phyloP scores from a whole-genome alignment of 2,888 invertebrate genomes.

The Gastracanthus pulcherrimus region DNA sequence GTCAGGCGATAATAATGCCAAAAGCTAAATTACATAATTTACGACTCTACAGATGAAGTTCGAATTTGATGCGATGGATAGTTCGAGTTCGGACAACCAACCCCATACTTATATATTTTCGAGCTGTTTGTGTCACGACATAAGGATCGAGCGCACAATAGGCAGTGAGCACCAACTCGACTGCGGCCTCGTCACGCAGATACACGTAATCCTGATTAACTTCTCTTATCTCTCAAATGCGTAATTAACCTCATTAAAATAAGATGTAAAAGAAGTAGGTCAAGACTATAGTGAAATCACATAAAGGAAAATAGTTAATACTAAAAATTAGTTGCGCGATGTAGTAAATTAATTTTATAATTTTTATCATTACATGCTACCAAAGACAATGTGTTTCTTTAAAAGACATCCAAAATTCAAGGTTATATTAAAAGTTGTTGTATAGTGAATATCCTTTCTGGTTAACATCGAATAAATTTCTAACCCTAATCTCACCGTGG shows the following conservation, averaged over 20 bases:
- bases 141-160: not conserved
- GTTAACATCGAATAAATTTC: too few relatives aligned
- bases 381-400: too few relatives aligned
- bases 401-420: too few relatives aligned
- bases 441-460: too few relatives aligned
- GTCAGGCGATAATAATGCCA: too few relatives aligned
- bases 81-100: not conserved
- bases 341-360: too few relatives aligned
- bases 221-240: not conserved
- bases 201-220: not conserved
- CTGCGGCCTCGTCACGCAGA: not conserved
- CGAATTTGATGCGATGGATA: not conserved
- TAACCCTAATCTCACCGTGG: not conserved
- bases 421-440: too few relatives aligned
- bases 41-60: not conserved
- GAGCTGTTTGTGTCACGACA: not conserved
- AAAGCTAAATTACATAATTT: not conserved
- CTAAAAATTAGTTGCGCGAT: too few relatives aligned
- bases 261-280: not conserved
- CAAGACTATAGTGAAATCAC: not conserved
- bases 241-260: conserved; percentile 17
- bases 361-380: too few relatives aligned
- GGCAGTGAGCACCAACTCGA: not conserved
- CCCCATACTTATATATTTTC: not conserved
- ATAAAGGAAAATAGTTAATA: not conserved